Base-by-base conservation (phyloP, 2,113 vertebrate species). In the Bettongia penicillata region DNA sequence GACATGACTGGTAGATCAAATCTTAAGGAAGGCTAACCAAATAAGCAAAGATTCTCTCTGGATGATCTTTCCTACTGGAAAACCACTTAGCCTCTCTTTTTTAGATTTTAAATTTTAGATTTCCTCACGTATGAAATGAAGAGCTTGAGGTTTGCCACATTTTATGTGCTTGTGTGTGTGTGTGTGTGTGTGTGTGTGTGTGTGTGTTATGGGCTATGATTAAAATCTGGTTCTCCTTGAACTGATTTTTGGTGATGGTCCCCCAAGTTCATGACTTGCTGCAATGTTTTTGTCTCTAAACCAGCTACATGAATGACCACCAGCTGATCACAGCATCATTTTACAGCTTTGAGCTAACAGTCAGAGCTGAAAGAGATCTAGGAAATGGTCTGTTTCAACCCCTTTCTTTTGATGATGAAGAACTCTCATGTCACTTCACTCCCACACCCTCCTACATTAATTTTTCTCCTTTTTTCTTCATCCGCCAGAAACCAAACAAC, bases 201-300 rank as follows among this genome's bases (percentile, higher is more conserved):
- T 0, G 0, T 51, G 24, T 77, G n/a, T 47, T 93, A 84, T 84
- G 19, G 68, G 90, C 53, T 28, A 90, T 91, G 49, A 91, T 89
- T 49, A 9, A 93, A 94, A 89, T 50, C n/a, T 94, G 47, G 68
- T 53, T 91, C 92, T 68, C 31, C 49, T 90, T 93, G 91, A 53
- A 53, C 94, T 89, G 53, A 61, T 91, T 89, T 61, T 57, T 90
- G 3, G 24, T 31, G 43, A 91, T 89, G 43, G 23, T 50, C 26
- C 22, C 91, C 11, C 28, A 89, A 31, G 47, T 53, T 26, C 0
- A 11, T 10, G 47, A 90, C 5, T 24, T 11, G 31, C 25, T 89
- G 48, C 48, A 51, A 91, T 47, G 53, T 14, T 50, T 55, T 26
- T 90, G 77, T n/a, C 77, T 49, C 14, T 25, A 22, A 94, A 19